Percentiles rank a stretch among this genome's conserved stretches.
These are phyloP conservation scores for Typhlichthys eigenmanni DNA, from an alignment of 2,797 vertebrate species.

Conservation along the genomic window DNA sequence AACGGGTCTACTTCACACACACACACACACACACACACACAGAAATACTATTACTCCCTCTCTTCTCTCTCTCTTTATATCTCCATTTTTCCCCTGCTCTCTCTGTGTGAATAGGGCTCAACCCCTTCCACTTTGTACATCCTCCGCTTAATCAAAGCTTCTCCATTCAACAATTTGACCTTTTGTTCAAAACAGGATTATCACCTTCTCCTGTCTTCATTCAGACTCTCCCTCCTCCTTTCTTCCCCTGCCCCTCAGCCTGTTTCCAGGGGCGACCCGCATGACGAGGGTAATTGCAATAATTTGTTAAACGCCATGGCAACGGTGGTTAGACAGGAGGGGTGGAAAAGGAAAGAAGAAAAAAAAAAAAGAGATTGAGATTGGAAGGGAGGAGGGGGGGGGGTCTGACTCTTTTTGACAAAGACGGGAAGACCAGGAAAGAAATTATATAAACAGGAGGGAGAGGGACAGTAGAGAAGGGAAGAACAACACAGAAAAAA, in stretches of 20 bases:
- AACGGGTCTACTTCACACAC: conserved; percentile 50
- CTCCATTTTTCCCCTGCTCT: conserved; percentile 7
- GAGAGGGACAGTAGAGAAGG: conserved; percentile 56
- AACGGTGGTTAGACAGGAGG: conserved; percentile 96
- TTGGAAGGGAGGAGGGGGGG: conserved; percentile 83
- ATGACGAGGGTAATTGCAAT: conserved; percentile 99
- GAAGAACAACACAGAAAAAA: background rate
- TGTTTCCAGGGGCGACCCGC: conserved; percentile 99
- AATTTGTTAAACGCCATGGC: conserved; percentile 99
- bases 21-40: conserved; percentile 8
- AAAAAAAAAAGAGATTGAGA: conserved; percentile 72
- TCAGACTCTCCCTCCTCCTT: conserved; percentile 58
- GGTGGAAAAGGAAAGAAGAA: conserved; percentile 78
- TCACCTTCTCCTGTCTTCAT: conserved; percentile 89
- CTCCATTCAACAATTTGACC: conserved; percentile 99
- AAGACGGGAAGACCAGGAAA: conserved; percentile 88
- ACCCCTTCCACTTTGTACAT: conserved; percentile 99
- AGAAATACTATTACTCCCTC: conserved; percentile 1
- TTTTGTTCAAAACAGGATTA: conserved; percentile 99
- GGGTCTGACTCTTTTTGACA: conserved; percentile 90
- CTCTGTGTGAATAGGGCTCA: conserved; percentile 61
- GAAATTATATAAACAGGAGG: conserved; percentile 9
- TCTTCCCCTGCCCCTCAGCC: conserved; percentile 78
- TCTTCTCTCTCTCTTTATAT: conserved; percentile 6
- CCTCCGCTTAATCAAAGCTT: conserved; percentile 99